Percentiles rank a stretch among this genome's conserved stretches.
Evolutionary conservation across 2,888 invertebrate species (phyloP).

Genomic region (Hedychridium roseum): DNA sequence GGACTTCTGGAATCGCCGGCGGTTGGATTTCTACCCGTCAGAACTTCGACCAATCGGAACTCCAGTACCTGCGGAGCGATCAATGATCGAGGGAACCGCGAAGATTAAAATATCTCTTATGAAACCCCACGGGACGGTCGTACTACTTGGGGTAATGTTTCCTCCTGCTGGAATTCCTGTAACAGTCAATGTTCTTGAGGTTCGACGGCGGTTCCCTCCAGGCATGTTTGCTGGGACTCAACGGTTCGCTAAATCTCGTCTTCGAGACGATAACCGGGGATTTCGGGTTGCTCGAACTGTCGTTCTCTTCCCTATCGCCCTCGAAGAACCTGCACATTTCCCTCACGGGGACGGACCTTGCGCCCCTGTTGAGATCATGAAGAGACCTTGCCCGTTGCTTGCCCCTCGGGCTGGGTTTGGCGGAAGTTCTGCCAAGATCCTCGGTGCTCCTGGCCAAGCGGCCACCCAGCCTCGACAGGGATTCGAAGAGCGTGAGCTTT

Average conservation of each 20-base stretch:
- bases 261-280: slow-evolving; percentile 18
- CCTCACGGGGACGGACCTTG: slow-evolving; percentile 69
- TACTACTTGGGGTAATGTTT: slow-evolving; percentile 46
- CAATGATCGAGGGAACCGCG: too few species aligned
- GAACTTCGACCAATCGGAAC: too few species aligned
- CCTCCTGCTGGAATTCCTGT: slow-evolving; percentile 47
- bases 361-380: slow-evolving; percentile 69
- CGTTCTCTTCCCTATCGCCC: slow-evolving; percentile 59
- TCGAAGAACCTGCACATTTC: slow-evolving; percentile 79
- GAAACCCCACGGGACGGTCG: not conserved
- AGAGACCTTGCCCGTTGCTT: slow-evolving; percentile 72
- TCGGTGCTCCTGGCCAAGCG: slow-evolving; percentile 72
- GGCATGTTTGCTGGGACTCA: slow-evolving; percentile 23
- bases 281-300: slow-evolving; percentile 2
- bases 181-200: slow-evolving; percentile 34
- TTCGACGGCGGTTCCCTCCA: slow-evolving; percentile 28
- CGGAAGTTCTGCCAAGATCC: slow-evolving; percentile 66
- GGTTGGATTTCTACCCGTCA: too few species aligned
- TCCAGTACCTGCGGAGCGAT: too few species aligned
- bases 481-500: slow-evolving; percentile 76
- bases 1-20: too few species aligned
- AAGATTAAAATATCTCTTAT: too few species aligned
- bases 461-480: slow-evolving; percentile 70
- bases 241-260: slow-evolving; percentile 35
- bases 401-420: slow-evolving; percentile 63